A percentile compares a stretch with the other conserved stretches of the same genome.
Conservation (phyloP, 2,797 vertebrate species). For the Distichodus sexfasciatus region DNA sequence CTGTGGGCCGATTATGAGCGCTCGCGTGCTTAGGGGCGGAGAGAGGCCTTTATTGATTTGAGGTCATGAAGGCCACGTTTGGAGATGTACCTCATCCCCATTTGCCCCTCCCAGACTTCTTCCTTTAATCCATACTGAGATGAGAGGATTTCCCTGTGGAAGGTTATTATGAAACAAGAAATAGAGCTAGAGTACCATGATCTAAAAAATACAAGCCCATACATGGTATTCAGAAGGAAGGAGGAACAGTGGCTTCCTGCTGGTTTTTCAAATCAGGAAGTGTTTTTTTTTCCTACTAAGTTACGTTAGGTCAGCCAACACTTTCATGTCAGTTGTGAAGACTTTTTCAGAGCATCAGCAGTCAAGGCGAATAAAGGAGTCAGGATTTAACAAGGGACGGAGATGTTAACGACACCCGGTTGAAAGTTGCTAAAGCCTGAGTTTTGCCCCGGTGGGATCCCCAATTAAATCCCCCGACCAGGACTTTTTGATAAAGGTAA, state of each 20-base stretch:
- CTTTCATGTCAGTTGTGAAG: neutral
- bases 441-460: constrained; percentile 13
- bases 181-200: neutral
- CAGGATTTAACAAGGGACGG: constrained; percentile 13
- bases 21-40: constrained; percentile 15
- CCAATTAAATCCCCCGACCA: constrained; percentile 33
- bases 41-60: constrained; percentile 36
- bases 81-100: constrained; percentile 17
- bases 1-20: constrained; percentile 23
- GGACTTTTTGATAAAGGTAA: constrained; percentile 46
- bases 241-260: neutral
- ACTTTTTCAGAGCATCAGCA: neutral
- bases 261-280: constrained; percentile 4
- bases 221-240: neutral
- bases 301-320: constrained; percentile 1
- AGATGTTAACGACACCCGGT: constrained; percentile 20
- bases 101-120: neutral
- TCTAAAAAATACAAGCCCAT: neutral
- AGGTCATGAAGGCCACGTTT: constrained; percentile 7
- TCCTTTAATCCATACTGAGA: neutral
- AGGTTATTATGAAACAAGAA: neutral
- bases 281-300: neutral
- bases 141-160: neutral
- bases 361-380: neutral
- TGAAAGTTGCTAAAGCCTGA: constrained; percentile 25